Percentiles rank a stretch among this genome's conserved stretches.
Conservation (phyloP, 1,140 invertebrate genomes). For the Lordiphosa stackelbergi region DNA sequence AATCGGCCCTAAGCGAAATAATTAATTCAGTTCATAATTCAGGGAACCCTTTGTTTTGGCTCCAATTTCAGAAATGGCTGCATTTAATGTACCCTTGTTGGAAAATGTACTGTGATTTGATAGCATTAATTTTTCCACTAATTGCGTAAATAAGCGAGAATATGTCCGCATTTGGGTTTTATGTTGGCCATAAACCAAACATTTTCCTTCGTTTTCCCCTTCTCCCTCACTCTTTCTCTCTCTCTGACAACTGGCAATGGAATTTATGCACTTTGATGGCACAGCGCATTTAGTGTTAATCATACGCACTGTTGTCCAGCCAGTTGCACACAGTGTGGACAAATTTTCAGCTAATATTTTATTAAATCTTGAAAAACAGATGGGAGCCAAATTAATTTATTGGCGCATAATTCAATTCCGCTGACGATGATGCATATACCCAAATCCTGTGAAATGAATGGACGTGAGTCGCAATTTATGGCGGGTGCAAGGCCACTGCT, state of each 20-base stretch:
- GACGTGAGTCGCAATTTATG: constrained; percentile 59
- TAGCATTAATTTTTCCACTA: constrained; percentile 47
- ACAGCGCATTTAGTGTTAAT: constrained; percentile 47
- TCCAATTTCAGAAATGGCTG: constrained; percentile 15
- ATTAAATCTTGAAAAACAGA: constrained; percentile 28
- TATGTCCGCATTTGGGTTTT: constrained; percentile 16
- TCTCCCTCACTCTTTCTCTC: too few species aligned
- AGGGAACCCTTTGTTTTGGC: neutral
- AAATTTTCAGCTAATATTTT: constrained; percentile 11
- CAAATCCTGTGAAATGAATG: constrained; percentile 46
- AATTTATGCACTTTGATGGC: constrained; percentile 39
- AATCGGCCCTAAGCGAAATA: too few species aligned
- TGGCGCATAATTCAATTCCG: constrained; percentile 61
- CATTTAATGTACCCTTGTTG: constrained; percentile 9
- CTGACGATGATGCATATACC: constrained; percentile 57
- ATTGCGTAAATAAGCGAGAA: constrained; percentile 48
- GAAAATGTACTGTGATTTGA: constrained; percentile 31
- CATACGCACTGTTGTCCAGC: constrained; percentile 53
- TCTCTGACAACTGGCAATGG: constrained; percentile 8
- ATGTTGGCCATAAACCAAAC: constrained; percentile 10
- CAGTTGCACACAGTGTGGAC: constrained; percentile 17
- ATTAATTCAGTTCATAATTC: too few species aligned
- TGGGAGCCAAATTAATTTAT: constrained; percentile 58
- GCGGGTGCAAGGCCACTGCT: constrained; percentile 32
- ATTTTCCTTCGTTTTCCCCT: neutral